Evolutionary conservation across 2,797 vertebrate genomes (phyloP).

Genomic region (Neostethus bicornis): DNA sequence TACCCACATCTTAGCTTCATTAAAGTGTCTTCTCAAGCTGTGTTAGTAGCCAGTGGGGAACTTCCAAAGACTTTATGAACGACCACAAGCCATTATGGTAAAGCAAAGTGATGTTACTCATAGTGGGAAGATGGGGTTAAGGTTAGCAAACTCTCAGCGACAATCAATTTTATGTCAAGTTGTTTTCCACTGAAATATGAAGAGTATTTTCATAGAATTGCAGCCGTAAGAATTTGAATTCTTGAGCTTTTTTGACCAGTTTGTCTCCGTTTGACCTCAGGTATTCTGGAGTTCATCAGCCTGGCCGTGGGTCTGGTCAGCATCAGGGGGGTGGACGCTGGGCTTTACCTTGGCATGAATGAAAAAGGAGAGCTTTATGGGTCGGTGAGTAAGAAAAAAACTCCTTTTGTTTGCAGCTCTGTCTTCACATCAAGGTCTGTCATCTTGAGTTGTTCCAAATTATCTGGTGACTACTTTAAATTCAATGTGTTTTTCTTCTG

Average conservation of each 20-base stretch:
- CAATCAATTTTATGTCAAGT: background rate
- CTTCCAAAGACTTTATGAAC: conserved; percentile 41
- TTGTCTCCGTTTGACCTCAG: conserved; percentile 74
- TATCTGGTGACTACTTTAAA: background rate
- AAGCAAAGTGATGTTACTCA: conserved; percentile 16
- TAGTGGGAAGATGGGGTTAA: background rate
- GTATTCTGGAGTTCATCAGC: conserved; percentile 99
- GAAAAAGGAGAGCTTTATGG: conserved; percentile 97
- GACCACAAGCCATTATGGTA: conserved; percentile 21
- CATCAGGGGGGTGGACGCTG: conserved; percentile 96
- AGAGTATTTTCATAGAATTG: background rate
- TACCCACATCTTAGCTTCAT: conserved; percentile 48
- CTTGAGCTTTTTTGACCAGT: conserved; percentile 48
- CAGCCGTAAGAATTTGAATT: too few species aligned
- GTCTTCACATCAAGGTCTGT: conserved; percentile 8
- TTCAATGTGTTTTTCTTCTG: background rate
- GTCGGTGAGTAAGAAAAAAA: conserved; percentile 89
- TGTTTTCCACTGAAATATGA: conserved; percentile 1
- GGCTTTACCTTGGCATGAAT: conserved; percentile 98
- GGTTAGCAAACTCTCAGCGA: background rate
- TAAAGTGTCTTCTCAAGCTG: conserved; percentile 37
- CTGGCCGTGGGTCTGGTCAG: conserved; percentile 98
- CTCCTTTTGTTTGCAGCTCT: conserved; percentile 22
- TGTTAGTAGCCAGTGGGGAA: conserved; percentile 39
- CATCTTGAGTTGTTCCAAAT: conserved; percentile 5